Percentiles rank a stretch among this genome's conserved stretches.
Evolutionary conservation across 2,797 vertebrate species (phyloP).

Genomic region (Melanogrammus aeglefinus): DNA sequence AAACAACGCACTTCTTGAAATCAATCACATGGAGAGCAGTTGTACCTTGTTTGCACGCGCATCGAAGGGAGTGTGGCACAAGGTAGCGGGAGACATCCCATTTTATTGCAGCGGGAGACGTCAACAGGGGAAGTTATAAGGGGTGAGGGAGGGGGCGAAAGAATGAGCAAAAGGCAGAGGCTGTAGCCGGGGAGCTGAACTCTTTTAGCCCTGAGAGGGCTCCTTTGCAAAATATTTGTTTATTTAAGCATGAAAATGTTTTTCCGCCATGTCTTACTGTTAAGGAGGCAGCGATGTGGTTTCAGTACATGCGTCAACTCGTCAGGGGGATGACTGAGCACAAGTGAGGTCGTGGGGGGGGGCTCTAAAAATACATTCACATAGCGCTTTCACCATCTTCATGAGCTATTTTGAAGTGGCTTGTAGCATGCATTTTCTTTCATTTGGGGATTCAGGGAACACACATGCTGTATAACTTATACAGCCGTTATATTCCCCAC

Average conservation of each 20-base stretch:
- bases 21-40: not conserved
- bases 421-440: not conserved
- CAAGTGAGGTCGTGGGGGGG: not conserved
- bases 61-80: too few species aligned
- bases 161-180: not conserved
- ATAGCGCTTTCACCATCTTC: not conserved
- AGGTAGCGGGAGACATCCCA: too few species aligned
- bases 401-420: not conserved
- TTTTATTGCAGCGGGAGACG: too few species aligned
- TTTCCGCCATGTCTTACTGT: constrained; percentile 44
- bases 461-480: not conserved
- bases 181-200: constrained; percentile 27
- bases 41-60: not conserved
- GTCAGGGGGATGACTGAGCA: not conserved
- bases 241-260: constrained; percentile 44
- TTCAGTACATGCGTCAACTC: not conserved
- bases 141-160: not conserved
- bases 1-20: not conserved
- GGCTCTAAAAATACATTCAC: not conserved
- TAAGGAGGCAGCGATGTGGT: not conserved
- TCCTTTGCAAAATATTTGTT: constrained; percentile 25
- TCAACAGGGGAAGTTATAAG: not conserved
- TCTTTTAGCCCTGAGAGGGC: constrained; percentile 30
- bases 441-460: not conserved
- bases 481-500: not conserved